Base-by-base conservation (phyloP, 2,888 invertebrate species). In the Molorchus minor region DNA sequence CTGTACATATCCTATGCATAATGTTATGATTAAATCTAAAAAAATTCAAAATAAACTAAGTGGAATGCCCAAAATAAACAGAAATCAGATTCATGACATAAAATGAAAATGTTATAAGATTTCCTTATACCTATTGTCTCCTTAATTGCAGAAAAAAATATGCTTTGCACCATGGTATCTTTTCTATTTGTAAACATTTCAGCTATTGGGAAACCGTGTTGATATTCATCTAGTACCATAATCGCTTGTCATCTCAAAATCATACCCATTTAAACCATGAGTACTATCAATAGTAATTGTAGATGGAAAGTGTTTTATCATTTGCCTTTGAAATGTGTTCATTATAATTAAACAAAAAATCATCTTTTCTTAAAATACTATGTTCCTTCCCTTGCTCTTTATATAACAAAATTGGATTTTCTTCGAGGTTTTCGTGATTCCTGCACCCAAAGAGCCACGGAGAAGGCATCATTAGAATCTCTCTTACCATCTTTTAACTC, bases 271-370 rank as follows among this genome's bases (percentile, higher is more conserved):
- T 1, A 65, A 19, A 8, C 58, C 53, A 47, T 60, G 59, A 1
- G 61, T 61, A 51, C 55, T 40, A 45, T 61, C 58, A 17, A 61
- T 25, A 19, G 54, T 41, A 38, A 57, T 54, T 7, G 2, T 30
- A 45, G 15, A 4, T 21, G 47, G 15, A 51, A 61, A 58, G 1
- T 35, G 4, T 35, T 52, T 12, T 0, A 64, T 1, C 56, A 96
- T 88, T 56, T 93, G 88, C 51, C 89, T 86, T 74, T 93, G 94
- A 35, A 95, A 85, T 72, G 2, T 21, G 20, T 58, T 61, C 55
- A 58, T 61, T 2, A 64, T 33, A 20, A 58, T 52, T 8, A 63
- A 29, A 41, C 59, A 59, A 55, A 46, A 55, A 62, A 49, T 59
- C 56, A n/a, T 60, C 35, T 13, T 56, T 56, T 51, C 25, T 35